Evolutionary conservation across 2,797 vertebrate genomes (phyloP).

Genomic region (Rhodeus uyekii): DNA sequence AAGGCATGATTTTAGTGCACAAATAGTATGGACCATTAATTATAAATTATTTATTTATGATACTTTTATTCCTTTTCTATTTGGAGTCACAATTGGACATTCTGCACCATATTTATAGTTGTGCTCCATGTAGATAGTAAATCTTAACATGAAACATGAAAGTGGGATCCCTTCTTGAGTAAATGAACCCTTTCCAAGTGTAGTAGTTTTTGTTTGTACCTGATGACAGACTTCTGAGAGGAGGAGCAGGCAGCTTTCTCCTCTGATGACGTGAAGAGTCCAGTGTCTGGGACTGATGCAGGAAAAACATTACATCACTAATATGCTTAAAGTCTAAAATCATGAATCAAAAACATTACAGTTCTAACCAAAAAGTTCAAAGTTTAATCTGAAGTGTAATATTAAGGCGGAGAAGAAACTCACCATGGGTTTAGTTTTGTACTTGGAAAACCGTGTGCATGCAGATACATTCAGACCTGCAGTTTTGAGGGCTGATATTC

Average conservation of each 20-base stretch:
- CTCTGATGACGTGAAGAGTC: slow-evolving; percentile 94
- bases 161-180: neutral
- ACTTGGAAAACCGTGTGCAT: slow-evolving; percentile 85
- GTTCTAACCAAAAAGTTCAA: no score
- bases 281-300: slow-evolving; percentile 88
- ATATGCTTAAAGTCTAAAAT: neutral
- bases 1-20: neutral
- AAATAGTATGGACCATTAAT: no score
- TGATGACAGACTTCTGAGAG: slow-evolving; percentile 81
- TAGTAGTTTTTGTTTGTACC: neutral
- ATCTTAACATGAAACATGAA: neutral
- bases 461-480: slow-evolving; percentile 92
- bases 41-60: no score
- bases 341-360: neutral
- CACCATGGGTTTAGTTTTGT: slow-evolving; percentile 87
- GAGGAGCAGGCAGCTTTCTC: slow-evolving; percentile 94
- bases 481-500: slow-evolving; percentile 93
- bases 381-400: neutral
- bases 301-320: slow-evolving; percentile 43
- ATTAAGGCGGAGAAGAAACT: slow-evolving; percentile 9
- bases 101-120: neutral
- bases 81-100: neutral
- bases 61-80: neutral
- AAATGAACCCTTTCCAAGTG: neutral
- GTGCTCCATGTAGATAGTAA: neutral